Base-by-base conservation (phyloP, 1,140 invertebrate species). In the Bilobella aurantiaca region DNA sequence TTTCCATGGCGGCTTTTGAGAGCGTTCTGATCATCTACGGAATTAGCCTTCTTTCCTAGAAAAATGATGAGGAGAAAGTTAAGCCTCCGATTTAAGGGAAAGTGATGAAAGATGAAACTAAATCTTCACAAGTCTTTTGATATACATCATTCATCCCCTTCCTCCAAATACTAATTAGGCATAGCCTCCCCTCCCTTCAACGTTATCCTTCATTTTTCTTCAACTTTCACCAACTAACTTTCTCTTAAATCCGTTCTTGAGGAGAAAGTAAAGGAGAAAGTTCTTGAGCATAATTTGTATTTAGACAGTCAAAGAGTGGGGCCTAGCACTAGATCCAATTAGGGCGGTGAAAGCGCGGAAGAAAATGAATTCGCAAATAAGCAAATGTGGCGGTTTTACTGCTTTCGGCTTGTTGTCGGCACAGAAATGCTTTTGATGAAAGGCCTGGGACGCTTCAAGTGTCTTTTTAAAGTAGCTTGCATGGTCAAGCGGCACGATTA, bases 121-220 rank as follows among this genome's bases (percentile, higher is more conserved):
- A 42, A 42, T 42, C 37, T 42, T 42, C 8, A 42, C n/a, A n/a
- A 42, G 37, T 42, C 37, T 14, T 53, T 53, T 53, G 49, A 53
- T 53, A 53, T 18, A 23, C 49, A 53, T 53, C 49, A 12, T 18
- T 53, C 49, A 53, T 53, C 49, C 49, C 49, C 49, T 23, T 53
- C 21, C n/a, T 53, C 5, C 14, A 53, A 53, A 53, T 53, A 53
- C 49, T 53, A 53, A 53, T 53, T 53, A 53, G 49, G 49, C n/a
- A 42, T 42, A 42, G 8, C 37, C 8, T n/a, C 37, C 37, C n/a
- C 37, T n/a, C n/a, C 37, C 37, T 42, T 42, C 37, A 12, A 8
- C 37, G n/a, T 42, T 42, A 12, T 42, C 37, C n/a, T n/a, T n/a
- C 8, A 42, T 8, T 12, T 8, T 12, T 42, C n/a, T 42, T 42